phyloP scores from a whole-genome alignment of 2,888 invertebrate species.

The Cephus nigrinus region DNA sequence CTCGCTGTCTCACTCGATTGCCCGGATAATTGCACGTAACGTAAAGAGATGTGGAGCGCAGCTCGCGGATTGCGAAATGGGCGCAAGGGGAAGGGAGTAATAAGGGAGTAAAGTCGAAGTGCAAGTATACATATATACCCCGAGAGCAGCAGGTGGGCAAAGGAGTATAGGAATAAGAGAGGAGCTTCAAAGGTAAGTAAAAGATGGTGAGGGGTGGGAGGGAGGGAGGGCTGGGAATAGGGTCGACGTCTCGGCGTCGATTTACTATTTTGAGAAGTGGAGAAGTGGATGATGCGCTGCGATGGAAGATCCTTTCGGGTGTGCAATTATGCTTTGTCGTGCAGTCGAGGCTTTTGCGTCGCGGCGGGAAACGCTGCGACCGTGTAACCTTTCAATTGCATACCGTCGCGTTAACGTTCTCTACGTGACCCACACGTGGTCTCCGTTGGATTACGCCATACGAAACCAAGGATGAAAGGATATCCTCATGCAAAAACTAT shows the following conservation, averaged over 20 bases:
- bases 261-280: not conserved
- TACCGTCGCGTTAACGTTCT: slow-evolving; percentile 23
- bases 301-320: slow-evolving; percentile 28
- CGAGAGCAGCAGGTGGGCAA: not conserved
- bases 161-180: not conserved
- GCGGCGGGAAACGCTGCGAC: slow-evolving; percentile 22
- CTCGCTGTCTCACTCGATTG: not conserved
- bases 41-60: not conserved
- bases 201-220: not conserved
- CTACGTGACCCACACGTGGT: not conserved
- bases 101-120: not conserved
- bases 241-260: not conserved
- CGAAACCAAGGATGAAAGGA: not conserved
- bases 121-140: not conserved
- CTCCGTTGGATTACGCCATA: not conserved
- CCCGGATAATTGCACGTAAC: not conserved
- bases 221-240: not conserved
- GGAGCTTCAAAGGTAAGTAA: not conserved
- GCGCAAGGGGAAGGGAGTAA: not conserved
- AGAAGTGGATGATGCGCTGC: not conserved
- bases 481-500: slow-evolving; percentile 30
- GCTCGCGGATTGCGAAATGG: not conserved
- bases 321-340: slow-evolving; percentile 37
- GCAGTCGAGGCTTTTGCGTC: slow-evolving; percentile 25
- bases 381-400: slow-evolving; percentile 32